A percentile compares a stretch with the other conserved stretches of the same genome.
These are phyloP conservation scores for Ptilorrhoa leucosticta DNA, from an alignment of 2,113 vertebrate species.

Conservation along the genomic window DNA sequence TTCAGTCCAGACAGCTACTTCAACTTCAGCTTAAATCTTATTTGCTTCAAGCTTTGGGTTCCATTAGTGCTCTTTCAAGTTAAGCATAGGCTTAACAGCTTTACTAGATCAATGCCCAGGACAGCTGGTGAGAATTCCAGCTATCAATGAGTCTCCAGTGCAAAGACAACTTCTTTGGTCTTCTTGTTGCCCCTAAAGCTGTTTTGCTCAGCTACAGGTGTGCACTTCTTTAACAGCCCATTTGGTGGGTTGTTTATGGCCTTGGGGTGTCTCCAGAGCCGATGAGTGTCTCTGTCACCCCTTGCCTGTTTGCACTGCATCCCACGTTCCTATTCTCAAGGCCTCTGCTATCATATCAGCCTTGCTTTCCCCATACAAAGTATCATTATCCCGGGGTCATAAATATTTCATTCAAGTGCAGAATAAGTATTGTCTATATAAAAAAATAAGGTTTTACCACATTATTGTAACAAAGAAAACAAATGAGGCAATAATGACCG, in stretches of 20 bases:
- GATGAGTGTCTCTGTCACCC: rapidly evolving
- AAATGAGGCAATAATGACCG: not conserved
- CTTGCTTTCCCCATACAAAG: not conserved
- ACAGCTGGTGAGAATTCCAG: not conserved
- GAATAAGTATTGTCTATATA: not conserved
- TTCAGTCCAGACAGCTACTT: not conserved
- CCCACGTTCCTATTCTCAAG: not conserved
- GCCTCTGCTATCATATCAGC: not conserved
- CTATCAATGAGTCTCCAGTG: not conserved
- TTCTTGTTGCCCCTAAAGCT: not conserved
- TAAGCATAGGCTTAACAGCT: not conserved
- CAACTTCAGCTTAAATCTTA: not conserved
- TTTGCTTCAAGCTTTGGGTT: not conserved
- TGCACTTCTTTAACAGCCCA: not conserved
- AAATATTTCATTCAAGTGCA: not conserved
- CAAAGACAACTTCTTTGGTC: not conserved
- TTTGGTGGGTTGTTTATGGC: not conserved
- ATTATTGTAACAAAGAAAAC: not conserved
- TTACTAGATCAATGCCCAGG: not conserved
- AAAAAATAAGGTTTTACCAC: not conserved
- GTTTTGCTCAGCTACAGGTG: not conserved
- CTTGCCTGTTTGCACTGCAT: not conserved
- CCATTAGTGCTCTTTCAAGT: not conserved
- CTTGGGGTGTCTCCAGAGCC: not conserved
- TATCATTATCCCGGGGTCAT: not conserved